Evolutionary conservation across 2,113 vertebrate species (phyloP).

Genomic region (Dipodomys stephensi): DNA sequence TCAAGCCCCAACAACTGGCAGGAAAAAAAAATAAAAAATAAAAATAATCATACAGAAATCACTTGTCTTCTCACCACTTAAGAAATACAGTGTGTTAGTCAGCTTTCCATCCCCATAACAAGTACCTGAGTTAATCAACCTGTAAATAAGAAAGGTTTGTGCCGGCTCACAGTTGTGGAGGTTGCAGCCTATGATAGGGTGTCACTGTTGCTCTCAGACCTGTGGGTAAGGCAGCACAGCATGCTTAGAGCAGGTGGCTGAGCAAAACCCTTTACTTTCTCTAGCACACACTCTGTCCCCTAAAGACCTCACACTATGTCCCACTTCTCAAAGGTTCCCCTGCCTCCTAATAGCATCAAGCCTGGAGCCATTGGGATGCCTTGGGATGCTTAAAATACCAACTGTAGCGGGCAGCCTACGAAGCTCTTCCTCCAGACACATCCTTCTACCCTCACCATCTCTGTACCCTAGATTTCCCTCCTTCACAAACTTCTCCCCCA

Average conservation of each 20-base stretch:
- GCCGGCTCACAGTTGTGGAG: background rate
- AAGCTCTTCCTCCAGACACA: background rate
- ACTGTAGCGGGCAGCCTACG: background rate
- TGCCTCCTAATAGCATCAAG: background rate
- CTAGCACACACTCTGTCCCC: too few species aligned
- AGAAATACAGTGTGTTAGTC: background rate
- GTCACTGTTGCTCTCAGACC: background rate
- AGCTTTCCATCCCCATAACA: background rate
- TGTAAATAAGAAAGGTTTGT: background rate
- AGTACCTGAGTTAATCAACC: background rate
- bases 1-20: too few species aligned
- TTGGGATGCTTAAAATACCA: background rate
- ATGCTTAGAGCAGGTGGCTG: background rate
- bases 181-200: background rate
- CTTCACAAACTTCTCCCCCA: background rate
- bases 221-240: background rate
- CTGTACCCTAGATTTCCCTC: background rate
- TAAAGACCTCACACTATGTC: background rate
- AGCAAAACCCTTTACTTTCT: too few species aligned
- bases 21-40: background rate
- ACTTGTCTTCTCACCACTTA: background rate
- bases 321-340: background rate
- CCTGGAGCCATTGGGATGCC: too few species aligned
- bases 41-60: background rate
- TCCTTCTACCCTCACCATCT: accelerated